Conservation (phyloP, 2,113 vertebrate species). For the Promerops cafer region DNA sequence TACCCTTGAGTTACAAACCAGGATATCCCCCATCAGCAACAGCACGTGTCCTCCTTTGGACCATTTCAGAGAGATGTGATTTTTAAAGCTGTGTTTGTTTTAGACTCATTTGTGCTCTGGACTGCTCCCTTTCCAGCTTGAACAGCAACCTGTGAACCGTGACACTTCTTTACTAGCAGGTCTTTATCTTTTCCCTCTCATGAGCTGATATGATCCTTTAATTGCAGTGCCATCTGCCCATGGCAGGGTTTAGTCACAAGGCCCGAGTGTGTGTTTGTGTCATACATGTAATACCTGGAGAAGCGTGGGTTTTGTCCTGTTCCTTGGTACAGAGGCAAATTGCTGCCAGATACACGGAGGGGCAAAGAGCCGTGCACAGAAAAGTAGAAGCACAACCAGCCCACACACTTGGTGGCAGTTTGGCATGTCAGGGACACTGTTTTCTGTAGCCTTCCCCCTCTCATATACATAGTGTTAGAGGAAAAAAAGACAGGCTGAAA, state of each 20-base stretch:
- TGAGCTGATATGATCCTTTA: background rate
- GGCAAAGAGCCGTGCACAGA: background rate
- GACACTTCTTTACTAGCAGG: background rate
- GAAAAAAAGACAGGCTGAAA: background rate
- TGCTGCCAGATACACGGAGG: accelerated
- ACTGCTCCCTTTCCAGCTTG: background rate
- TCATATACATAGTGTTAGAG: background rate
- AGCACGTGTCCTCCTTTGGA: background rate
- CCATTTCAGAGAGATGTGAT: background rate
- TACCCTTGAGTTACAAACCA: background rate
- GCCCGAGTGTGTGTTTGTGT: background rate
- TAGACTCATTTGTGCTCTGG: background rate
- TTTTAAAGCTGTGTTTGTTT: background rate
- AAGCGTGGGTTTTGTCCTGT: background rate
- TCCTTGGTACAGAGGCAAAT: background rate
- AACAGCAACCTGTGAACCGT: background rate
- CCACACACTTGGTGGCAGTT: background rate
- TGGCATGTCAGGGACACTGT: background rate
- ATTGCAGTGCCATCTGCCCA: background rate
- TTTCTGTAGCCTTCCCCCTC: background rate
- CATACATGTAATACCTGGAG: background rate
- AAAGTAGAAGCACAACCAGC: background rate
- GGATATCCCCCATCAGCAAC: background rate
- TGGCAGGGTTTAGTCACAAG: background rate
- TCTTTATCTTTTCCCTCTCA: background rate